These are phyloP conservation scores for Lycodopsis pacificus DNA, from an alignment of 2,797 vertebrate species.

Conservation along the genomic window DNA sequence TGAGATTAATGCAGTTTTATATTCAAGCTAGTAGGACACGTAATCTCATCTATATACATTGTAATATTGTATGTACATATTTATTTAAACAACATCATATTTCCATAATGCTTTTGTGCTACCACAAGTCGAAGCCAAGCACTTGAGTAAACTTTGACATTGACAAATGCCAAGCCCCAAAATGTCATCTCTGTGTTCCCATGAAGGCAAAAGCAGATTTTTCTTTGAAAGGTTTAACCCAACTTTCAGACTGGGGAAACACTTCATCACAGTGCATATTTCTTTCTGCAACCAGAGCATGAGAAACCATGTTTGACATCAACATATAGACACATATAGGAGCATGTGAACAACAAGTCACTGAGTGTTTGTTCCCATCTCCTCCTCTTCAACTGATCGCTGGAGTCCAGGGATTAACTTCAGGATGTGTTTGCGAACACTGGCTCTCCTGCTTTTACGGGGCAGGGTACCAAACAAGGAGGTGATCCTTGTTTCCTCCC, in stretches of 20 bases:
- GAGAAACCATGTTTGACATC: background rate
- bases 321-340: background rate
- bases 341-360: conserved; percentile 24
- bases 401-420: conserved; percentile 94
- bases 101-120: conserved; percentile 66
- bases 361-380: conserved; percentile 51
- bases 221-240: background rate
- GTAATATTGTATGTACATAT: conserved; percentile 33
- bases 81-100: conserved; percentile 22
- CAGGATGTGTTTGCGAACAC: conserved; percentile 89
- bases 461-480: conserved; percentile 92
- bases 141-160: conserved; percentile 22
- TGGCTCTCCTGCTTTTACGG: conserved; percentile 85
- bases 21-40: conserved; percentile 52
- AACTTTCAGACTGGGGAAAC: background rate
- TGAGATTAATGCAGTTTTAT: conserved; percentile 54
- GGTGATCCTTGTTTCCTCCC: conserved; percentile 79
- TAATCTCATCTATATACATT: conserved; percentile 17
- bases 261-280: conserved; percentile 22
- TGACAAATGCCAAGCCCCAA: conserved; percentile 10
- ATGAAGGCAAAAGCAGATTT: background rate
- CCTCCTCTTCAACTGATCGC: conserved; percentile 91
- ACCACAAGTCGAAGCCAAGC: conserved; percentile 12
- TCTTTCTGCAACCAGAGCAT: conserved; percentile 14
- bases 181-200: conserved; percentile 25